Base-by-base conservation (phyloP, 2,797 vertebrate species). In the Sorex maritimensis region DNA sequence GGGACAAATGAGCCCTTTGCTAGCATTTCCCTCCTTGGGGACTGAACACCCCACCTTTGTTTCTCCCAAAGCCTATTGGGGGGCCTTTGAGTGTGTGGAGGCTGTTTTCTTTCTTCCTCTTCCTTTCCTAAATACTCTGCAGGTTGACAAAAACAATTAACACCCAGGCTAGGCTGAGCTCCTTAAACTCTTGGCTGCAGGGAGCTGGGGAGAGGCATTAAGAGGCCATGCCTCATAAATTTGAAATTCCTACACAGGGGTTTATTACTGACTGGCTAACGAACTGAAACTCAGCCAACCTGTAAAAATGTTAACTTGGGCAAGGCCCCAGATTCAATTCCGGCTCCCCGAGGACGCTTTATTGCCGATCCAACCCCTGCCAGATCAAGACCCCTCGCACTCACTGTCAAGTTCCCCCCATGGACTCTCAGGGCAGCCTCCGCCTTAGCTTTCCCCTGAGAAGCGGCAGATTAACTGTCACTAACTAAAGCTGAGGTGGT, bases 191-290 rank as follows among this genome's bases (percentile, higher is more conserved):
- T 81, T 81, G 89, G 89, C 95, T 93, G 85, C 71, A 83, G 92
- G 82, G 91, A 97, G 93, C 85, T 3, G 5, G 79, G 87, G 26
- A 86, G 80, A 96, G 86, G 93, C 89, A 95, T 95, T 96, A 96
- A 92, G 97, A 97, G 92, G 91, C 95, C 94, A 95, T 97, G 97
- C 95, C 95, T 96, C 97, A 95, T 97, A 97, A 97, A 97, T 92
- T 96, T 97, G 94, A 92, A 95, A 96, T 96, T 97, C 94, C 97
- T 97, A 92, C 67, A 49, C 88, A 88, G 81, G 89, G 65, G 75
- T 96, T 97, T 96, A 97, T 96, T 96, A 95, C 92, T 93, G 91
- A 91, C 94, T 67, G 89, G 81, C 95, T 95, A 97, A 96, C 94
- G 96, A 96, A 96, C 96, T 97, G 92, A 94, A 94, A 72, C 94